phyloP scores from a whole-genome alignment of 2,113 vertebrate species.

The Pavo muticus region DNA sequence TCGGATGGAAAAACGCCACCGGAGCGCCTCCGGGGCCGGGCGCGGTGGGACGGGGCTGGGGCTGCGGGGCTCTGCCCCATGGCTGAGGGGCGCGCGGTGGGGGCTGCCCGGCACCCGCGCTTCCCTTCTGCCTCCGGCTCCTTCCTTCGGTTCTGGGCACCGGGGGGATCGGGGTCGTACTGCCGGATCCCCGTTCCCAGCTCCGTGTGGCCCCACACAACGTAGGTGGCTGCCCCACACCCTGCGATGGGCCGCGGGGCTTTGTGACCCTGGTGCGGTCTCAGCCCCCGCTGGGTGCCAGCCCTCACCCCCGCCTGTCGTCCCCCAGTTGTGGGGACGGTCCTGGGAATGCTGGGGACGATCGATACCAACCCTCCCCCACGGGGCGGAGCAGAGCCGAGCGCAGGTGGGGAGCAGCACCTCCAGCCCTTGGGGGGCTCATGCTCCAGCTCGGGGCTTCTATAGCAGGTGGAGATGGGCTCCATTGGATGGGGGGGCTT shows the following conservation, averaged over 20 bases:
- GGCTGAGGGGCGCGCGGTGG: background rate
- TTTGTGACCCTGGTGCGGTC: background rate
- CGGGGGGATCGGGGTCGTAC: rapidly evolving
- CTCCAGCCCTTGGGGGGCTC: background rate
- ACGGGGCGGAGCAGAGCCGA: background rate
- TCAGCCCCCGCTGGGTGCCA: rapidly evolving
- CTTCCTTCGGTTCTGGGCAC: rapidly evolving
- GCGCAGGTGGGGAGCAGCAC: background rate
- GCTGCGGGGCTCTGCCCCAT: background rate
- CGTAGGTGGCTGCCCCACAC: background rate
- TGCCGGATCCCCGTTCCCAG: background rate
- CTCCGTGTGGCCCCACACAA: rapidly evolving
- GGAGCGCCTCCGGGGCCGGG: background rate
- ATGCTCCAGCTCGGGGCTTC: background rate
- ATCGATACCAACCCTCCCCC: background rate
- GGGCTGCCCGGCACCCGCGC: rapidly evolving
- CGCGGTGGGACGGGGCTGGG: background rate
- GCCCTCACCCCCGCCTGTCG: rapidly evolving
- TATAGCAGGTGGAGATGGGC: background rate
- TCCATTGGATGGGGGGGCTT: rapidly evolving
- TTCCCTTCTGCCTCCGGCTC: background rate
- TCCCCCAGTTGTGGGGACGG: background rate
- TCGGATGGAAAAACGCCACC: slow-evolving; percentile 20
- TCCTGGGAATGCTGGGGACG: background rate
- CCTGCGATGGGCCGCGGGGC: background rate